Base-by-base conservation (phyloP, 2,113 vertebrate genomes). In the Haemorhous mexicanus region DNA sequence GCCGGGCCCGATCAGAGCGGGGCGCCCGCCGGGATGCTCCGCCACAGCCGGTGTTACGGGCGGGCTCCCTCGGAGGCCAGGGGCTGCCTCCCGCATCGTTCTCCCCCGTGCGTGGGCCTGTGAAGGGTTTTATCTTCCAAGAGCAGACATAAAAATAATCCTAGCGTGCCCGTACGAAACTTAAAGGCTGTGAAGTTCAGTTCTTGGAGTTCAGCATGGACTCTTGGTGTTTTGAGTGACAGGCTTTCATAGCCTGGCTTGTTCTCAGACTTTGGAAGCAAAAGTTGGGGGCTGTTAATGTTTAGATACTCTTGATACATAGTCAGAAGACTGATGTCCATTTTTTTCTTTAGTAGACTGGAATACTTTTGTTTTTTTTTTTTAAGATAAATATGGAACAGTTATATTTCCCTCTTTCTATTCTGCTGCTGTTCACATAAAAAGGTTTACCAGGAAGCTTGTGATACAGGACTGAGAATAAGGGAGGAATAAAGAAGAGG, bases 101-200 rank as follows among this genome's bases (percentile, higher is more conserved):
- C 16, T 32, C 3, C 22, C 20, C n/a, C 11, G 0, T 1, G 37
- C 19, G 9, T 13, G 39, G 4, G 13, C 33, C 11, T 28, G 1
- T 7, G 3, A 13, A 32, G 11, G 3, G 0, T 0, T 32, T 41
- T 33, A 1, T n/a, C 3, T 28, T 26, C 32, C 53, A 56, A 19
- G 2, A 56, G 28, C 28, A 1, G 22, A 0, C 16, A 9, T 0
- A 13, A 15, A 15, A n/a, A 7, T 22, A 27, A 3, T 24, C 6
- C 0, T 1, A 7, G 43, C 6, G 4, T 24, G 21, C 18, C 14
- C 13, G 0, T 9, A 1, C 4, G 4, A 12, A 35, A 9, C 7
- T 19, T 16, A 3, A 5, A 3, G 46, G 3, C 20, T 28, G 24
- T 41, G 44, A 22, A 5, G 24, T 44, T 79, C 61, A 35, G 32